phyloP scores from a whole-genome alignment of 2,113 vertebrate species.

The Polyodon spathula region DNA sequence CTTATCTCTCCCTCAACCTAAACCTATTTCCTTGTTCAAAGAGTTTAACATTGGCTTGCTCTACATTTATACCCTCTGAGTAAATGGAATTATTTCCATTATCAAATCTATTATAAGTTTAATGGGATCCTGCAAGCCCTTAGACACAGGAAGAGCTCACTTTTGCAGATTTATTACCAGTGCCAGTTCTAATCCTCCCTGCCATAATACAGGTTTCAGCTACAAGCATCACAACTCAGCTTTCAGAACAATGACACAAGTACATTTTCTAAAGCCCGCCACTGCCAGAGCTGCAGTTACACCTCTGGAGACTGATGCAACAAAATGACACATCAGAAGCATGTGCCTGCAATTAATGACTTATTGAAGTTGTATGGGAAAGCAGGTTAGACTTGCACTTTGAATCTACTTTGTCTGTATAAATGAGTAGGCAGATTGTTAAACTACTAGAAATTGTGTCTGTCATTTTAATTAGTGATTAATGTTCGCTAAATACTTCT shows the following conservation, averaged over 20 bases:
- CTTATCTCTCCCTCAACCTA: conserved; percentile 19
- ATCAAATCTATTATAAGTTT: conserved; percentile 26
- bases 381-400: no score
- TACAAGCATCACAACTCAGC: background rate
- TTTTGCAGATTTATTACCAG: conserved; percentile 11
- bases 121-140: conserved; percentile 19
- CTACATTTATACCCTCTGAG: conserved; percentile 18
- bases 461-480: no score
- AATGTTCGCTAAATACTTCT: no score
- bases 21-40: conserved; percentile 22
- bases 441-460: no score
- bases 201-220: conserved; percentile 5
- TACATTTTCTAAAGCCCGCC: background rate
- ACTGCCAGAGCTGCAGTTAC: background rate
- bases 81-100: conserved; percentile 27
- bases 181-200: conserved; percentile 1
- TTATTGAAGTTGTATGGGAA: no score
- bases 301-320: no score
- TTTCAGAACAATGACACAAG: background rate
- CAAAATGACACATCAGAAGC: no score
- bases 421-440: no score
- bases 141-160: conserved; percentile 10
- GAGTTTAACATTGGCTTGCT: conserved; percentile 11
- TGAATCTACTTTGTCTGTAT: no score
- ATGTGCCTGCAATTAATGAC: no score